phyloP scores from a whole-genome alignment of 1,140 invertebrate species.

The Probaryconus sp. region DNA sequence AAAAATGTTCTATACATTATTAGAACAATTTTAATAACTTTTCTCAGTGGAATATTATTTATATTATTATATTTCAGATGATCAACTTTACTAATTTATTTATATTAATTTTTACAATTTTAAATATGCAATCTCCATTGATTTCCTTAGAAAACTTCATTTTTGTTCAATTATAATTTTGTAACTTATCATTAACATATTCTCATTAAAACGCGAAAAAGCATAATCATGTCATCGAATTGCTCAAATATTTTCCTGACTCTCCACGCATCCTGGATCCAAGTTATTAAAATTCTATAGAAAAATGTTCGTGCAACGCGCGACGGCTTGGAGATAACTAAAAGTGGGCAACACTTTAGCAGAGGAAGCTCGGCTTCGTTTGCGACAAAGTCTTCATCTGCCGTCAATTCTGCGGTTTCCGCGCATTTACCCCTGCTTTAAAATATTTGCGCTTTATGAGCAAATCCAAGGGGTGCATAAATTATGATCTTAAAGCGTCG shows the following conservation, averaged over 20 bases:
- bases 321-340: constrained; percentile 46
- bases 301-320: constrained; percentile 52
- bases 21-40: no score
- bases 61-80: no score
- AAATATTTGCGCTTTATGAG: constrained; percentile 74
- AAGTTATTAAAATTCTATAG: constrained; percentile 38
- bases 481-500: constrained; percentile 62
- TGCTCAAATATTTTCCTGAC: constrained; percentile 14
- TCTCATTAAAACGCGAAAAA: no score
- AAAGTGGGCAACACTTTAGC: constrained; percentile 54
- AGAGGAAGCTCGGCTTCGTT: constrained; percentile 49
- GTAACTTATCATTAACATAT: no score
- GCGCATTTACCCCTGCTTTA: constrained; percentile 71
- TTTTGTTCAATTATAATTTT: no score
- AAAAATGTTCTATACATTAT: no score
- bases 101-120: no score
- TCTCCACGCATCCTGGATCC: constrained; percentile 27
- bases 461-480: constrained; percentile 72
- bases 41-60: no score
- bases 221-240: constrained; percentile 26
- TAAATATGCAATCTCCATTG: no score
- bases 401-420: constrained; percentile 62
- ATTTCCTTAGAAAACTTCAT: no score
- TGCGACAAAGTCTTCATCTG: constrained; percentile 50
- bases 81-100: no score